Evolutionary conservation across 2,888 invertebrate species (phyloP), one percentile per base, ranked within the genome.

Genomic region (Andrena chrysosceles): DNA sequence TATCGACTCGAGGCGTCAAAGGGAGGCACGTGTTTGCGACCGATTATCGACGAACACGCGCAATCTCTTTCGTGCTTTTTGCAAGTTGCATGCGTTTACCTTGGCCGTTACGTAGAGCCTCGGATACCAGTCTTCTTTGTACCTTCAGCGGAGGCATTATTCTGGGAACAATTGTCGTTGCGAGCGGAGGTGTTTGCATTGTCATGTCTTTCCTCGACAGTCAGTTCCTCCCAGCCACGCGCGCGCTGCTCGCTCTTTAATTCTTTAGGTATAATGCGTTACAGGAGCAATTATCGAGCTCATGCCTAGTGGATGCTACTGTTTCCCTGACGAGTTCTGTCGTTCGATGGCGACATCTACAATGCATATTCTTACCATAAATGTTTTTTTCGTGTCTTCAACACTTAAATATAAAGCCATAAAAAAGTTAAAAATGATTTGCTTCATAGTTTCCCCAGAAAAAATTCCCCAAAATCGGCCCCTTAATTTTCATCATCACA

Each of bases 101-200:
- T 82, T 80, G 81, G 72, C 59, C 67, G 73, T 82, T 81, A 62
- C 76, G 77, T 54, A 52, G 83, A 73, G 76, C 59, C 49, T 48
- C 63, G 56, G 63, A 83, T 78, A 85, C 59, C 78, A 73, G 76
- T 54, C 70, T 75, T 63, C 85, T 85, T 85, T 85, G 79, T 79
- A 83, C 64, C 85, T 85, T 76, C 42, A 70, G 63, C 63, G 76
- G 16, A 56, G 70, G 76, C 85, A 83, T 85, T 85, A 85, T 85
- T 85, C 85, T 70, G 64, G 54, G 76, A 83, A 85, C 83, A 85
- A 85, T 85, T 79, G 85, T 59, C 73, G 63, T 70, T 79, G 69
- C 79, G 33, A 60, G 85, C 49, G 60, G 49, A 70, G 66, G 52
- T 70, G 70, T 63, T 66, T 10, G 66, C 80, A 75, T 82, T 80